Conservation (phyloP, 2,797 vertebrate genomes). For the Enteromius radiatus region DNA sequence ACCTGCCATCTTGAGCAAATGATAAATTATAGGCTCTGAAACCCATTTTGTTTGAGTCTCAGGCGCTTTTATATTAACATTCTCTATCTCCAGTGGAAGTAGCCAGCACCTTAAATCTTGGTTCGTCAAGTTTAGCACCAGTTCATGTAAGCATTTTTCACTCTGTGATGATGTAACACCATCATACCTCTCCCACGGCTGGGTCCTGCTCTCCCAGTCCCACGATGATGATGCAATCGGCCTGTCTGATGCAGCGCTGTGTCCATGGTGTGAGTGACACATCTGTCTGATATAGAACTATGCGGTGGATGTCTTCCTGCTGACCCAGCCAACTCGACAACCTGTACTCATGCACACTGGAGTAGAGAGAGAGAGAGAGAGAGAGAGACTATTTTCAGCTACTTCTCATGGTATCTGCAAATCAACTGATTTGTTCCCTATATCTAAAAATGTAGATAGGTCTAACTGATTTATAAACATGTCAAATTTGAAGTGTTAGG, state of each 20-base stretch:
- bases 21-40: conserved; percentile 15
- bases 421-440: not conserved
- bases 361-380: not conserved
- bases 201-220: conserved; percentile 94
- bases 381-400: not conserved
- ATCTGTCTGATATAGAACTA: conserved; percentile 94
- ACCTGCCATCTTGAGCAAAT: not conserved
- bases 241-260: conserved; percentile 93
- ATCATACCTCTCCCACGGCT: conserved; percentile 86
- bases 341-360: conserved; percentile 89
- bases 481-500: not conserved
- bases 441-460: not conserved
- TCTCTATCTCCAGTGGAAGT: not conserved
- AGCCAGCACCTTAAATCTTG: not conserved
- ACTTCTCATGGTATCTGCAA: not conserved
- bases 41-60: not conserved
- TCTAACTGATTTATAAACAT: not conserved
- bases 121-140: not conserved
- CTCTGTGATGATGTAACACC: conserved; percentile 6
- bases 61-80: not conserved
- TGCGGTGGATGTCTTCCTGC: conserved; percentile 94
- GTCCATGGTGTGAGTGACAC: conserved; percentile 91
- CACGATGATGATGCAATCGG: conserved; percentile 93
- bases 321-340: conserved; percentile 95
- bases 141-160: not conserved